phyloP scores from a whole-genome alignment of 1,140 invertebrate genomes.

The Drosophila funebris region DNA sequence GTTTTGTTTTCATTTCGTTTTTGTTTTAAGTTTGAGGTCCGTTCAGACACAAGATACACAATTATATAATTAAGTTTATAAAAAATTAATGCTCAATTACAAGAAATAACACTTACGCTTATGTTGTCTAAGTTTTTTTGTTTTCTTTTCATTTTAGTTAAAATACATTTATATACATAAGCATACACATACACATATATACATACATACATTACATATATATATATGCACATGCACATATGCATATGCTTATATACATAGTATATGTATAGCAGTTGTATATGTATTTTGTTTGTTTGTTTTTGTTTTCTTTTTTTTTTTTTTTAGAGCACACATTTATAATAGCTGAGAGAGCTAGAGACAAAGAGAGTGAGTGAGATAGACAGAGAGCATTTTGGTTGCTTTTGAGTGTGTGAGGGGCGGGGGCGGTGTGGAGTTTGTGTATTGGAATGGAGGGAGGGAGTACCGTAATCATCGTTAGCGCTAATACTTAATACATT shows the following conservation, averaged over 20 bases:
- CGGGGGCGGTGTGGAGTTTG: background rate
- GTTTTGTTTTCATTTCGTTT: background rate
- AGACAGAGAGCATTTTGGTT: background rate
- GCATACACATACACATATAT: too few relatives aligned
- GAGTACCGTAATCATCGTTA: slow-evolving; percentile 25
- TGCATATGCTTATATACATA: too few relatives aligned
- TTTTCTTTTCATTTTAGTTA: slow-evolving; percentile 52
- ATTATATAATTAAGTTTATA: slow-evolving; percentile 62
- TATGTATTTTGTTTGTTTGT: slow-evolving; percentile 8
- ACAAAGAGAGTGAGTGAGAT: slow-evolving; percentile 25
- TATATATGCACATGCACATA: too few relatives aligned
- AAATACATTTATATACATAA: slow-evolving; percentile 62
- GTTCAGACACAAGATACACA: slow-evolving; percentile 78
- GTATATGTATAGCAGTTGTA: slow-evolving; percentile 5
- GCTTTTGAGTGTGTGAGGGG: background rate
- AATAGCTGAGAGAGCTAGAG: slow-evolving; percentile 40
- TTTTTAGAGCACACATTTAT: slow-evolving; percentile 46
- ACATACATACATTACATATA: too few relatives aligned
- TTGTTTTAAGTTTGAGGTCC: slow-evolving; percentile 75
- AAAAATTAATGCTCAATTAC: slow-evolving; percentile 81
- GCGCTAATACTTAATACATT: slow-evolving; percentile 43
- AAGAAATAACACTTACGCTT: slow-evolving; percentile 80
- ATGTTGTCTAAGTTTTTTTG: slow-evolving; percentile 61
- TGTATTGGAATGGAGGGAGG: background rate
- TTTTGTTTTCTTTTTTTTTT: background rate